Evolutionary conservation across 1,140 invertebrate species (phyloP).

Genomic region (Gerris buenoi): DNA sequence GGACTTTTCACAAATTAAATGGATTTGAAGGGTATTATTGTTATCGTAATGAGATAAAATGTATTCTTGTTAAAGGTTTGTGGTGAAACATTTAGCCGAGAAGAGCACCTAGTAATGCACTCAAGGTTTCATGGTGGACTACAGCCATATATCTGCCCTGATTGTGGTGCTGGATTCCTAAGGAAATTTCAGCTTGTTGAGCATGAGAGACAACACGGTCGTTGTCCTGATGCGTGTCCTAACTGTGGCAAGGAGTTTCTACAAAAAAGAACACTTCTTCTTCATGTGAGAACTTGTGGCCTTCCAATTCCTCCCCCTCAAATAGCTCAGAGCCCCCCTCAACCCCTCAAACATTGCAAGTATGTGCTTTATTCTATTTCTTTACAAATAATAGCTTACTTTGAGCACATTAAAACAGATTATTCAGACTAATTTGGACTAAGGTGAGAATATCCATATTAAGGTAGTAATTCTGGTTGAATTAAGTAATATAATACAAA

Average conservation of each 20-base stretch:
- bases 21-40: no score
- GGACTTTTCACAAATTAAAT: no score
- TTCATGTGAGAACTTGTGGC: constrained; percentile 35
- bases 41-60: no score
- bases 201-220: constrained; percentile 60
- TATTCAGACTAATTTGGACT: no score
- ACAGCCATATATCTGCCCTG: constrained; percentile 62
- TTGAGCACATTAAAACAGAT: no score
- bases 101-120: constrained; percentile 48
- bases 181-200: constrained; percentile 71
- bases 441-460: no score
- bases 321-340: constrained; percentile 12
- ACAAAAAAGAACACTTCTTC: constrained; percentile 60
- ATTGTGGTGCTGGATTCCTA: constrained; percentile 66
- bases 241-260: constrained; percentile 69
- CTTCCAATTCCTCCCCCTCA: constrained; percentile 14
- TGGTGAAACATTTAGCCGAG: constrained; percentile 73
- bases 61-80: no score
- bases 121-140: constrained; percentile 56
- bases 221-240: constrained; percentile 62
- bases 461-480: no score
- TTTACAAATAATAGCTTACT: no score
- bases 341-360: constrained; percentile 32
- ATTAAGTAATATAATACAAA: constrained; percentile 25
- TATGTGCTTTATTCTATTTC: no score